These are phyloP conservation scores for Hydrolagus colliei DNA, from an alignment of 2,797 vertebrate genomes.

Conservation along the genomic window DNA sequence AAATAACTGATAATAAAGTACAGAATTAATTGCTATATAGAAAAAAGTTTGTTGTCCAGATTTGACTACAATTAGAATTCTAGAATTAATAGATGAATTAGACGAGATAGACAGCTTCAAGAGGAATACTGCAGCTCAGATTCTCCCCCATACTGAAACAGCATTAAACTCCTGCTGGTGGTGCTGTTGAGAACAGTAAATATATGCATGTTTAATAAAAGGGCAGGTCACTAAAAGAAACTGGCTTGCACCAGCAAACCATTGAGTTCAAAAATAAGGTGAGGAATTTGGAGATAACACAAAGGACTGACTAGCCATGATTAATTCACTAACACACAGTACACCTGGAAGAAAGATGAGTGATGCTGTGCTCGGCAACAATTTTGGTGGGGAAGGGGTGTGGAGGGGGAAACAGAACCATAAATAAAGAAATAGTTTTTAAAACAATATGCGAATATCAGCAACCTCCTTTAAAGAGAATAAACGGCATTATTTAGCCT, in stretches of 20 bases:
- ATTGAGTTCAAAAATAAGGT: no score
- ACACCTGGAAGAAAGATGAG: not conserved
- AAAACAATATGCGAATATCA: not conserved
- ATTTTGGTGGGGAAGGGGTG: not conserved
- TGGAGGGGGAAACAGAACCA: not conserved
- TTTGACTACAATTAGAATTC: not conserved
- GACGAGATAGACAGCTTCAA: not conserved
- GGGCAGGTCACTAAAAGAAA: no score
- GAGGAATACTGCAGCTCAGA: not conserved
- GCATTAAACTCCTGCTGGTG: slow-evolving; percentile 9
- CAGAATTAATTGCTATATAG: not conserved
- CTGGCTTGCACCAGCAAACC: no score
- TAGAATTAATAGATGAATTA: not conserved
- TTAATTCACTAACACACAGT: not conserved
- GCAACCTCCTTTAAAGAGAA: not conserved
- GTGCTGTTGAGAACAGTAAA: not conserved
- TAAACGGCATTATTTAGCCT: not conserved
- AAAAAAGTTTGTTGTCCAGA: not conserved
- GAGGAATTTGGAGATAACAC: not conserved
- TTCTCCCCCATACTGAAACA: not conserved
- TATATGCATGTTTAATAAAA: not conserved
- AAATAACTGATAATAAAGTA: not conserved
- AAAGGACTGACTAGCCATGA: not conserved
- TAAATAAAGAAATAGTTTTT: not conserved
- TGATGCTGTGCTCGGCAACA: not conserved